Evolutionary conservation across 2,113 vertebrate species (phyloP).

Genomic region (Cottus gobio): DNA sequence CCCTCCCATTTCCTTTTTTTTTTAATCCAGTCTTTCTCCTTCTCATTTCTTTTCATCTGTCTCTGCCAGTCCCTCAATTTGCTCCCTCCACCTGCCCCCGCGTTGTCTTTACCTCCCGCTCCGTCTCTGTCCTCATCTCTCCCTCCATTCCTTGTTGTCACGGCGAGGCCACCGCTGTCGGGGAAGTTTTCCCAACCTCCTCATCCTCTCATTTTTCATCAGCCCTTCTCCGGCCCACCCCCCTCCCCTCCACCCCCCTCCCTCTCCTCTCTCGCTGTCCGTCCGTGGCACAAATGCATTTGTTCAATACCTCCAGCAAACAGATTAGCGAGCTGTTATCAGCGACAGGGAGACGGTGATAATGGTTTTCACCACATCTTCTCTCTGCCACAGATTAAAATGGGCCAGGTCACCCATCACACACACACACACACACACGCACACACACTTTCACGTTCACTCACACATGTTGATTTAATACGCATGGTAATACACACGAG

Average conservation of each 20-base stretch:
- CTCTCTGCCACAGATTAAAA: conserved; percentile 95
- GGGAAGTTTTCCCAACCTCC: conserved; percentile 78
- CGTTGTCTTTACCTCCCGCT: conserved; percentile 61
- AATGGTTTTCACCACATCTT: conserved; percentile 97
- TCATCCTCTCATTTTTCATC: conserved; percentile 82
- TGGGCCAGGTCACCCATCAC: conserved; percentile 77
- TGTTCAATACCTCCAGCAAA: conserved; percentile 95
- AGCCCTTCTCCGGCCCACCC: conserved; percentile 49
- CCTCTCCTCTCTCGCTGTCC: conserved; percentile 71
- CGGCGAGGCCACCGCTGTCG: conserved; percentile 62
- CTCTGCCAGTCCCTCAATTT: conserved; percentile 73
- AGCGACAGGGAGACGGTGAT: conserved; percentile 91
- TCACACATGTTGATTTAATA: conserved; percentile 3
- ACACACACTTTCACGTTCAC: conserved; percentile 23
- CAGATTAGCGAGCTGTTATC: conserved; percentile 96
- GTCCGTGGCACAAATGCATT: conserved; percentile 88
- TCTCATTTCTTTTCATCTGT: conserved; percentile 74
- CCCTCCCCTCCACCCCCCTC: conserved; percentile 50
- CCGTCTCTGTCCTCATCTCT: conserved; percentile 52
- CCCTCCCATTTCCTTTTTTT: conserved; percentile 16
- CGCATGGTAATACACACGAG: neutral
- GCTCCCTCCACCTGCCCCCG: conserved; percentile 52
- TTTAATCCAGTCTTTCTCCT: conserved; percentile 54
- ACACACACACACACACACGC: conserved; percentile 56
- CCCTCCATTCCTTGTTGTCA: conserved; percentile 65